A percentile compares a stretch with the other conserved stretches of the same genome.
Conservation (phyloP, 1,140 invertebrate species). For the Eciton burchellii region DNA sequence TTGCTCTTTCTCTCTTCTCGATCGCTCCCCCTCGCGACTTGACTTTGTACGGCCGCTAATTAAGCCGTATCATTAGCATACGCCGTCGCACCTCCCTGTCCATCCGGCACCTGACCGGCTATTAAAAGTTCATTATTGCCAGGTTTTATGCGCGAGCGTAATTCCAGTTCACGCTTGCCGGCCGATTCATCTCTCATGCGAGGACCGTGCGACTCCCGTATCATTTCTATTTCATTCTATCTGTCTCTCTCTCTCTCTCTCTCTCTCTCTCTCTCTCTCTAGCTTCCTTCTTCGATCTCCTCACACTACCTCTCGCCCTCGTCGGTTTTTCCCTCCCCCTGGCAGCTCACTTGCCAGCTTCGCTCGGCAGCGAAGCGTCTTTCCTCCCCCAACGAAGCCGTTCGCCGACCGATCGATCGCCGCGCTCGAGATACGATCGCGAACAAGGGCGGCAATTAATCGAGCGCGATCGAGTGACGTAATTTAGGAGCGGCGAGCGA, state of each 20-base stretch:
- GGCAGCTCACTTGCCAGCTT: not conserved
- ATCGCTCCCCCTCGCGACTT: not conserved
- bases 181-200: slow-evolving; percentile 41
- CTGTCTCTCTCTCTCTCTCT: not conserved
- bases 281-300: too few species aligned
- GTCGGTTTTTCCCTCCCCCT: slow-evolving; percentile 5
- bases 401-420: slow-evolving; percentile 30
- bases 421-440: slow-evolving; percentile 21
- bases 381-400: not conserved
- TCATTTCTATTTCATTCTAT: not conserved
- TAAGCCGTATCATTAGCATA: slow-evolving; percentile 79
- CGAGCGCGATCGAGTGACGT: not conserved
- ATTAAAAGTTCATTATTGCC: slow-evolving; percentile 78
- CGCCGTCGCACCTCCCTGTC: slow-evolving; percentile 45
- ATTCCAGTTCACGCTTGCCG: slow-evolving; percentile 31
- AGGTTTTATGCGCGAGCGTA: slow-evolving; percentile 72
- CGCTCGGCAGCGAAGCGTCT: not conserved
- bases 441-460: slow-evolving; percentile 22
- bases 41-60: slow-evolving; percentile 74
- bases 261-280: not conserved
- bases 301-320: too few species aligned
- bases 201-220: slow-evolving; percentile 27
- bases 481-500: slow-evolving; percentile 3
- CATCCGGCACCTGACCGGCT: slow-evolving; percentile 46
- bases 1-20: not conserved